Base-by-base conservation (phyloP, 2,888 invertebrate genomes). In the Drosophila glabriapex region DNA sequence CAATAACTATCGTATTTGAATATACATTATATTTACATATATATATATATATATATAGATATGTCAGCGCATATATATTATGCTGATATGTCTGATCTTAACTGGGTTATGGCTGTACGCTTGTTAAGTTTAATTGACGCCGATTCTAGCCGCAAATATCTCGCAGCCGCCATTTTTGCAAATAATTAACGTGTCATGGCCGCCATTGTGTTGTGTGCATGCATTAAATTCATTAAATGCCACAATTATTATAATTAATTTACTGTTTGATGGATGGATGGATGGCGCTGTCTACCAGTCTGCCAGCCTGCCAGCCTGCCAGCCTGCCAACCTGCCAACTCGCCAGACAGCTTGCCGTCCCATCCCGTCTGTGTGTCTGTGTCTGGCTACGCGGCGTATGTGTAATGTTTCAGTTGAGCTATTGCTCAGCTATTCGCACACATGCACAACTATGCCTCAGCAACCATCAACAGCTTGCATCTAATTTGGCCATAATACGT, bases 181-280 rank as follows among this genome's bases (percentile, higher is more conserved):
- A 79, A 80, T 91, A 91, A 91, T 90, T 90, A 91, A 91, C 90
- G 91, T 89, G 88, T 86, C 89, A 86, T 78, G 82, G 85, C 85
- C 80, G 87, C 84, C 88, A 76, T 87, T 86, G 89, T 83, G 63
- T 70, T 76, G 82, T 76, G 82, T 78, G 85, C 86, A 78, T 85
- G 82, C 85, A 91, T 92, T 91, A 88, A 91, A 90, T 91, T 80
- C 91, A 92, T 92, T 91, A 91, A 91, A 91, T 91, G 84, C 92
- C 92, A 91, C 92, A 92, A 93, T 93, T 91, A 93, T 92, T 92
- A 78, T 93, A 93, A 93, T 93, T 92, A 91, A 92, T 89, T 93
- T 92, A 92, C 90, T 83, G 84, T 86, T 81, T 78, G 80, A 85
- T 59, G 74, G 76, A 65, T 59, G 74, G 78, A 65, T 59, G 74